These are phyloP conservation scores for Cyclina sinensis DNA, from an alignment of 1,140 invertebrate species.

Conservation along the genomic window DNA sequence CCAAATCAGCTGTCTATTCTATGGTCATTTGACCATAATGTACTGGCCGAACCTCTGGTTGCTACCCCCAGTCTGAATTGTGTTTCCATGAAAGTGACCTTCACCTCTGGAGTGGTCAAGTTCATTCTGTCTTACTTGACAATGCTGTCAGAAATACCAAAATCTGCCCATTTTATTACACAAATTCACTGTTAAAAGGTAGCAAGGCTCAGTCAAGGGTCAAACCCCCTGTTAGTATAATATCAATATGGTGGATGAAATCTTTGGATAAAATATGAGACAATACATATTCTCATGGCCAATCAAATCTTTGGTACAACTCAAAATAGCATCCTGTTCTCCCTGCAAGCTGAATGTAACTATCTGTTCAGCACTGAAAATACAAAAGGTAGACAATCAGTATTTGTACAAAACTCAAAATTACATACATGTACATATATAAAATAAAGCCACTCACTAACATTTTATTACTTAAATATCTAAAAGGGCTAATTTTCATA, in stretches of 20 bases:
- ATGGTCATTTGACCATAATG: slow-evolving; percentile 28
- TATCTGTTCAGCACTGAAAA: slow-evolving; percentile 58
- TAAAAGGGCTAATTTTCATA: no score
- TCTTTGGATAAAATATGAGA: slow-evolving; percentile 34
- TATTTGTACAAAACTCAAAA: no score
- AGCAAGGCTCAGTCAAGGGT: slow-evolving; percentile 1
- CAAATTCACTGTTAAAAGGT: slow-evolving; percentile 64
- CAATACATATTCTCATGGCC: background rate
- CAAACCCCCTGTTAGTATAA: background rate
- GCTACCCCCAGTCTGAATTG: slow-evolving; percentile 68
- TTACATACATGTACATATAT: no score
- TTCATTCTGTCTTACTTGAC: background rate
- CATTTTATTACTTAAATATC: no score
- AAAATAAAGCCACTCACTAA: no score
- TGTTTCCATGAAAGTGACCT: background rate
- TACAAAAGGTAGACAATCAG: background rate
- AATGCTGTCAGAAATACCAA: background rate
- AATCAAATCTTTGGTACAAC: slow-evolving; percentile 19
- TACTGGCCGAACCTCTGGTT: slow-evolving; percentile 12
- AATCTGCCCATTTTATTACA: background rate
- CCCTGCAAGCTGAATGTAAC: background rate
- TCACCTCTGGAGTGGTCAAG: background rate
- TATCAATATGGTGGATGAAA: slow-evolving; percentile 53
- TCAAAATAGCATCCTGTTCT: no score
- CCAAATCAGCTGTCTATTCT: slow-evolving; percentile 10